Evolutionary conservation across 2,888 invertebrate species (phyloP), one percentile per base, ranked within the genome.

Genomic region (Sminthurides aquaticus): DNA sequence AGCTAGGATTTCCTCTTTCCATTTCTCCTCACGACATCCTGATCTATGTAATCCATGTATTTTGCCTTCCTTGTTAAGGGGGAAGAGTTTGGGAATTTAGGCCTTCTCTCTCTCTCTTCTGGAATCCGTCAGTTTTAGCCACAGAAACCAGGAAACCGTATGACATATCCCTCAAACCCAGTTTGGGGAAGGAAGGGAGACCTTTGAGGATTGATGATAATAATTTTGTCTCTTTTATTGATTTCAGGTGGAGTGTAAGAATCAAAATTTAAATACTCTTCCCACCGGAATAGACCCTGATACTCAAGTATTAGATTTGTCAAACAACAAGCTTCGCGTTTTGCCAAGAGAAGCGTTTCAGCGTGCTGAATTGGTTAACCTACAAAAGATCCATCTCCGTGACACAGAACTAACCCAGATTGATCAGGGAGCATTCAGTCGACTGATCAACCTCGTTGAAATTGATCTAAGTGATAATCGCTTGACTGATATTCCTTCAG

Each of bases 301-400:
- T 75, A 93, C 93, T 43, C 94, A 94, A 82, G 92, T 94, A 75
- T 82, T 94, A 77, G 91, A 93, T 80, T 84, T 91, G 78, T 91
- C 91, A 71, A 88, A 88, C 71, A 94, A 93, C 80, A 89, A 90
- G 79, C 83, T 94, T 76, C 89, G 89, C 79, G 87, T 88, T 73
- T 83, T 94, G 67, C 87, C 90, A 57, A 85, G 86, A 73, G 90
- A 90, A 78, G 88, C 89, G 70, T 94, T 94, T 79, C 83, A 86
- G 67, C 84, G 87, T 72, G 87, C 88, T 29, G 89, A 89, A 67
- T 83, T 94, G 67, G 83, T 90, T 70, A 92, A 93, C 80, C 82
- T 94, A 72, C 93, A 94, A 80, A 86, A 89, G 77, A 85, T 94
- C 65, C 91, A 89, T 80, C 81, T 94, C 77, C 85, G 88, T 69